Evolutionary conservation across 2,888 invertebrate genomes (phyloP).

Genomic region (Syrista parreyssii): DNA sequence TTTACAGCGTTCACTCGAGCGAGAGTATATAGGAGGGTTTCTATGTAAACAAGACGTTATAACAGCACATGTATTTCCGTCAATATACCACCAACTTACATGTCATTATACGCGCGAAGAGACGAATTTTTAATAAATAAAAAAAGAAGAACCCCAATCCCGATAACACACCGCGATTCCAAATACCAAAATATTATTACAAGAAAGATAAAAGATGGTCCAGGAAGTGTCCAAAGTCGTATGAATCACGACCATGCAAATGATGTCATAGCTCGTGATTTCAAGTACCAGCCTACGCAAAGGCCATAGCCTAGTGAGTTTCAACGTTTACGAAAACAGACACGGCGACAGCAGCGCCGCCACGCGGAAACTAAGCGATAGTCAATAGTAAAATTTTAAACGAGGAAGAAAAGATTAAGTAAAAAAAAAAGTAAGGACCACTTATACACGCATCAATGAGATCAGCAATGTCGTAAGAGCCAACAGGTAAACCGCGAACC

Average conservation of each 20-base stretch:
- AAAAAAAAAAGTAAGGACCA: not conserved
- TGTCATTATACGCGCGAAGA: too few species aligned
- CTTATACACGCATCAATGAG: constrained; percentile 29
- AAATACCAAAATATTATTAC: not conserved
- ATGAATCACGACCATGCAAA: not conserved
- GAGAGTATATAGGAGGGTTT: not conserved
- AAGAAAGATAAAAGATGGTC: not conserved
- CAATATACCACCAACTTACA: not conserved
- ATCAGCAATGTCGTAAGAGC: constrained; percentile 53
- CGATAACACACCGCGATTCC: not conserved
- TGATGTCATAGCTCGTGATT: not conserved
- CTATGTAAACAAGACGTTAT: not conserved
- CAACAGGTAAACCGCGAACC: constrained; percentile 32
- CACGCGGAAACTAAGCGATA: too few species aligned
- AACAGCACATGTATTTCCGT: not conserved
- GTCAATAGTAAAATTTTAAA: not conserved
- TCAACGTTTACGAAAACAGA: not conserved
- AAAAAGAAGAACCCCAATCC: not conserved
- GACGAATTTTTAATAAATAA: not conserved
- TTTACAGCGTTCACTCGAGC: not conserved
- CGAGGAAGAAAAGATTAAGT: not conserved
- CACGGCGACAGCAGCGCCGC: not conserved
- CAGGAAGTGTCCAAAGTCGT: not conserved
- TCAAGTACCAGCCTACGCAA: not conserved
- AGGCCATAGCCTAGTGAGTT: not conserved